Conservation (phyloP, 2,797 vertebrate species). For the Gallirallus australis region DNA sequence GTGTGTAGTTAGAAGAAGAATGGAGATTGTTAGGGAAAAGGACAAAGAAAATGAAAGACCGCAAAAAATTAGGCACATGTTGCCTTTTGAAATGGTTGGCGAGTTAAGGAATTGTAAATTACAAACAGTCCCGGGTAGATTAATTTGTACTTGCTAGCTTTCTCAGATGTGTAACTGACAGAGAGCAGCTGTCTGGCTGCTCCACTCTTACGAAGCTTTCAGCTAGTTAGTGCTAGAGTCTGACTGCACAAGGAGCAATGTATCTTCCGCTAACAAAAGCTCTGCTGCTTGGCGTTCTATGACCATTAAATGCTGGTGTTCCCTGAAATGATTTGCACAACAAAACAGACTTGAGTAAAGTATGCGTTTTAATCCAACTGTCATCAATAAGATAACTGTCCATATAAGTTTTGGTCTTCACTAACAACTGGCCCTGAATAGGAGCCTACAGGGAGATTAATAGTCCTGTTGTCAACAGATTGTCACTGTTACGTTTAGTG, state of each 20-base stretch:
- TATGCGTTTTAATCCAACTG: not conserved
- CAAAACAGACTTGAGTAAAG: not conserved
- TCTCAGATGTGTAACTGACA: not conserved
- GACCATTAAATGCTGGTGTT: not conserved
- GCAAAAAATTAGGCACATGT: not conserved
- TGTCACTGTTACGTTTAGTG: not conserved
- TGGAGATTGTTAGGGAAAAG: not conserved
- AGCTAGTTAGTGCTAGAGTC: not conserved
- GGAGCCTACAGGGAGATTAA: rapidly evolving
- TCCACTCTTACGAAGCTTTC: not conserved
- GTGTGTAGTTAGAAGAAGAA: not conserved
- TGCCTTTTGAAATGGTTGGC: not conserved
- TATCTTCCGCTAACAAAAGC: not conserved
- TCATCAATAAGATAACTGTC: not conserved
- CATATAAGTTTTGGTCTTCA: not conserved
- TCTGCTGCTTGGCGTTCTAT: not conserved
- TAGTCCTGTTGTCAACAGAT: not conserved
- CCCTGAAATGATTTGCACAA: not conserved
- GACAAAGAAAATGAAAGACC: not conserved
- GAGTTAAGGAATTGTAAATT: not conserved
- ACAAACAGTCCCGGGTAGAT: not conserved
- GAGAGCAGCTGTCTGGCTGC: not conserved
- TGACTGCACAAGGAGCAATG: not conserved
- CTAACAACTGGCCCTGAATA: not conserved
- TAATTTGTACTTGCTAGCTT: not conserved